phyloP scores from a whole-genome alignment of 2,797 vertebrate genomes.

The Aplochiton taeniatus region DNA sequence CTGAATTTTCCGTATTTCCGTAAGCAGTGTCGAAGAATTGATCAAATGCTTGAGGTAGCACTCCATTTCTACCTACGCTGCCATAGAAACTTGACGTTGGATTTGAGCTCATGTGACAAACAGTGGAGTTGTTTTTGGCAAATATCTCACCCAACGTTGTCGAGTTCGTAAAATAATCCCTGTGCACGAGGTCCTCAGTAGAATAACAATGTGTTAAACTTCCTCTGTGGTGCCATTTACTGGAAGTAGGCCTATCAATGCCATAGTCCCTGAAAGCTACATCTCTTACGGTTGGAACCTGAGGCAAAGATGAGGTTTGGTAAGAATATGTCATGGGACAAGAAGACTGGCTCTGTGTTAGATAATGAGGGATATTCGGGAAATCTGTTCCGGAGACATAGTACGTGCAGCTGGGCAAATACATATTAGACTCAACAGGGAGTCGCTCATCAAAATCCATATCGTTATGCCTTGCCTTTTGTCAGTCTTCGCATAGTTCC shows the following conservation, averaged over 20 bases:
- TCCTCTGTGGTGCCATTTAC: constrained; percentile 96
- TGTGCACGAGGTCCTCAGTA: constrained; percentile 93
- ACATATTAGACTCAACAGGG: constrained; percentile 96
- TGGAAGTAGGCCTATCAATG: constrained; percentile 84
- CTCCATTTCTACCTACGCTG: constrained; percentile 92
- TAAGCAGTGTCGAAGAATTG: constrained; percentile 98
- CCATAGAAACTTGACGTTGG: constrained; percentile 89
- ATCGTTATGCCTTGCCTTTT: constrained; percentile 74
- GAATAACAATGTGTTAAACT: constrained; percentile 93
- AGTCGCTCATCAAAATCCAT: constrained; percentile 99
- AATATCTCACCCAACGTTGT: constrained; percentile 89
- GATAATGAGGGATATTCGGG: constrained; percentile 95
- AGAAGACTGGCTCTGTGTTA: constrained; percentile 96
- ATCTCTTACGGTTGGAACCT: constrained; percentile 96
- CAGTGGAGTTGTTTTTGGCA: constrained; percentile 86
- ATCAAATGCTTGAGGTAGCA: constrained; percentile 96
- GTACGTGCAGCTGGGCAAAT: constrained; percentile 99
- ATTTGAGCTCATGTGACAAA: constrained; percentile 84
- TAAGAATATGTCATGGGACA: constrained; percentile 97
- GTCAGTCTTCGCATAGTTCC: constrained; percentile 93
- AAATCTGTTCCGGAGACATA: constrained; percentile 98
- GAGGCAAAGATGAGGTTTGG: constrained; percentile 92
- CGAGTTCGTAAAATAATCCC: constrained; percentile 89
- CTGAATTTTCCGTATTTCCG: constrained; percentile 80
- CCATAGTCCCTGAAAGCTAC: constrained; percentile 99